Evolutionary conservation across 2,113 vertebrate species (phyloP).

Genomic region (Sitta europaea): DNA sequence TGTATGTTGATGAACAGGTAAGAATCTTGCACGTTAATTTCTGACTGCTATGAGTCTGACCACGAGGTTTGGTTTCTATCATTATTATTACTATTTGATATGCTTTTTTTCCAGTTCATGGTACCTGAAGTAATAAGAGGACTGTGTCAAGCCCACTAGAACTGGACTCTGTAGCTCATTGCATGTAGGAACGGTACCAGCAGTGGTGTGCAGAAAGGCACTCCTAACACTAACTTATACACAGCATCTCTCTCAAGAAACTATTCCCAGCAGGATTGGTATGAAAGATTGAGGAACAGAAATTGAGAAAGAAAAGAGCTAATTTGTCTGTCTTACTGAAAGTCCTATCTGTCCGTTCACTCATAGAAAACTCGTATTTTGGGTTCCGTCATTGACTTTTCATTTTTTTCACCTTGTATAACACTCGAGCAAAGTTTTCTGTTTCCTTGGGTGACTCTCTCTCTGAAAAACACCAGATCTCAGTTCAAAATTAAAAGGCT

Average conservation of each 20-base stretch:
- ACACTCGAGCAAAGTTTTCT: not conserved
- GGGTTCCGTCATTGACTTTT: not conserved
- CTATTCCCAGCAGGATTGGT: not conserved
- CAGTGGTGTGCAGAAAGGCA: not conserved
- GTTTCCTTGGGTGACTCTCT: not conserved
- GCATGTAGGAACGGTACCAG: not conserved
- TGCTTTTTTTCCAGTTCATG: accelerated
- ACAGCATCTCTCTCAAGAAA: not conserved
- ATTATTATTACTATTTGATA: not conserved
- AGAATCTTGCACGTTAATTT: not conserved
- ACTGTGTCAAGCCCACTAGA: not conserved
- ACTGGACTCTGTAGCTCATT: no score
- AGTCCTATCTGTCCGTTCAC: accelerated
- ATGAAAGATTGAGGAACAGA: not conserved
- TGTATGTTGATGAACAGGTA: not conserved
- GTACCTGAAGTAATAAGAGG: not conserved
- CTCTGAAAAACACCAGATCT: not conserved
- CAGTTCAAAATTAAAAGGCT: not conserved
- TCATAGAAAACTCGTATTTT: not conserved
- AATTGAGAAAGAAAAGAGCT: not conserved
- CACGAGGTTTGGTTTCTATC: not conserved
- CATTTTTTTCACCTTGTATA: not conserved
- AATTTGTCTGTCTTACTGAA: not conserved
- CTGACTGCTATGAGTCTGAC: not conserved
- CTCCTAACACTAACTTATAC: not conserved